A percentile compares a stretch with the other conserved stretches of the same genome.
These are phyloP conservation scores for Stichodactyla mertensii DNA, from an alignment of 64 coral and sea anemone genomes.

Conservation along the genomic window DNA sequence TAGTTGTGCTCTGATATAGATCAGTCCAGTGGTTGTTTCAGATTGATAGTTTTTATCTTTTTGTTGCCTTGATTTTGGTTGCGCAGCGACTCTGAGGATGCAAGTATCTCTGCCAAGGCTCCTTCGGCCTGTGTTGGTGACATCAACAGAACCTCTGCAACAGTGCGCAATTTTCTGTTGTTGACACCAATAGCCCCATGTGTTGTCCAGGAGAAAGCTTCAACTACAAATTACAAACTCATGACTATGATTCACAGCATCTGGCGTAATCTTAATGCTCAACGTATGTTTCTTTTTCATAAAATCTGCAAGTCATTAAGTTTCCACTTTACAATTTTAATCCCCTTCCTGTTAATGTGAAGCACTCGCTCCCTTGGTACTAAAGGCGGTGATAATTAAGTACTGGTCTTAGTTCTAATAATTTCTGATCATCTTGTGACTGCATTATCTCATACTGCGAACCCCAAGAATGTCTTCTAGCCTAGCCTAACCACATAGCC, in stretches of 20 bases:
- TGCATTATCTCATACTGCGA: background rate
- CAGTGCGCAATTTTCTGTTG: background rate
- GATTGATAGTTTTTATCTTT: too few relatives aligned
- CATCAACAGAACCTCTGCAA: too few relatives aligned
- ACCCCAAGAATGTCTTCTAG: background rate
- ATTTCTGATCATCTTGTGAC: background rate
- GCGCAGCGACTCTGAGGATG: too few relatives aligned
- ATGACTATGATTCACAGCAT: background rate
- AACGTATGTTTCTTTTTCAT: background rate
- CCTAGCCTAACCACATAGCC: background rate
- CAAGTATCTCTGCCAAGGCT: too few relatives aligned
- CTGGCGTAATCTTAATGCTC: background rate
- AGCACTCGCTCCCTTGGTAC: background rate
- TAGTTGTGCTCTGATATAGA: too few relatives aligned
- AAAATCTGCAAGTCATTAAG: background rate
- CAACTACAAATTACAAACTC: constrained; percentile 1
- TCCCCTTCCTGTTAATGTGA: background rate
- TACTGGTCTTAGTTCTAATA: background rate
- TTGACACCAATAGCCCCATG: background rate
- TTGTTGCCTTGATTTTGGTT: too few relatives aligned
- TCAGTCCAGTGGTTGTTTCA: too few relatives aligned
- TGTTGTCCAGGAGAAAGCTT: background rate
- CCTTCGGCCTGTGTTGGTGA: too few relatives aligned
- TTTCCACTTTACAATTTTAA: background rate
- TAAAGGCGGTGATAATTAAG: background rate